These are phyloP conservation scores for Drosophila leonis DNA, from an alignment of 2,888 invertebrate genomes.

Conservation along the genomic window DNA sequence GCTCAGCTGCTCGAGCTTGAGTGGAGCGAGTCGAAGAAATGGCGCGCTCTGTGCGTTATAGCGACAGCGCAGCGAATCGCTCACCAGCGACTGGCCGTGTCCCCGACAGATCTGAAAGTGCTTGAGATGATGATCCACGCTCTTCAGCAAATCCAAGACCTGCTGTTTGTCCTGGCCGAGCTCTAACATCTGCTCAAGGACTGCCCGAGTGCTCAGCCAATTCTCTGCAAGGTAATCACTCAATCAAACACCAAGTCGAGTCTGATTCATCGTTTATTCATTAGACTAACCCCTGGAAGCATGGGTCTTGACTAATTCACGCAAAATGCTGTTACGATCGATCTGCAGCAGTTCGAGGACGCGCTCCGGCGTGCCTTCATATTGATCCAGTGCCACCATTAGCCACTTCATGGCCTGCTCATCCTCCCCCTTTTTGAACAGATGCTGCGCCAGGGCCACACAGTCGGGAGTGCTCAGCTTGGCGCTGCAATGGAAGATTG, in stretches of 20 bases:
- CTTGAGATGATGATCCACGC: background rate
- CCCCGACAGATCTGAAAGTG: conserved; percentile 37
- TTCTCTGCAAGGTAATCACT: conserved; percentile 19
- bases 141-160: background rate
- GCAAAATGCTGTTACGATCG: conserved; percentile 25
- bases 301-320: conserved; percentile 8
- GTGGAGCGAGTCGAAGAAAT: conserved; percentile 47
- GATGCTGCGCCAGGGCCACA: conserved; percentile 37
- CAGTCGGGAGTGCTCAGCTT: conserved; percentile 48
- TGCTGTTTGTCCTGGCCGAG: background rate
- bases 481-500: conserved; percentile 23
- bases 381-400: conserved; percentile 33
- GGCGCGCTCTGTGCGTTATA: conserved; percentile 8
- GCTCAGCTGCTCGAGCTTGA: conserved; percentile 48
- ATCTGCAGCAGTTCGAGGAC: conserved; percentile 32
- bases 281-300: background rate
- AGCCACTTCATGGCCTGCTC: conserved; percentile 43
- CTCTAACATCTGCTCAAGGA: conserved; percentile 2
- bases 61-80: conserved; percentile 30
- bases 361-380: conserved; percentile 12
- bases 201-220: background rate
- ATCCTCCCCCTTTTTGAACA: background rate
- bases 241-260: background rate
- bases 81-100: background rate
- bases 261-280: background rate